Evolutionary conservation across 2,797 vertebrate species (phyloP), one percentile per base, ranked within the genome.

Genomic region (Gymnoscopelus microlampas): DNA sequence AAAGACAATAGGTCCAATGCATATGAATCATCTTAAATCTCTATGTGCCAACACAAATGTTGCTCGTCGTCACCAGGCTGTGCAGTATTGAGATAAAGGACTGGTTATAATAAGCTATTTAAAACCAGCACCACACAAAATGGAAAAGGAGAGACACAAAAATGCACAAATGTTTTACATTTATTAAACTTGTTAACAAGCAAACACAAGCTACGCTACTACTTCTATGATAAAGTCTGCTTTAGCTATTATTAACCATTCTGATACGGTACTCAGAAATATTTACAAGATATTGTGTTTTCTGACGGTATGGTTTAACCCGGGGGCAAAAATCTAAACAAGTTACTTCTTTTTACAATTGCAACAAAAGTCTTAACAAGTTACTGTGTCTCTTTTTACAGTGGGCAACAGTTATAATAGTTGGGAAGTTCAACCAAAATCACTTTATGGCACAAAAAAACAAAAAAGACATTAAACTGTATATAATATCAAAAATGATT

Each of bases 171-270:
- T 19, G 57, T 77, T 53, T 59, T 70, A 73, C 70, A 35, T 92
- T 91, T 90, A 88, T 86, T 86, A 56, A 56, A 82, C 79, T 88
- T 63, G 74, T 78, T 14, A 62, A 85, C 78, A 74, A 84, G 56
- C 44, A 73, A 81, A 75, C 76, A 51, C 50, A 77, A 72, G 53
- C 71, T 87, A 89, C 76, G 79, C 73, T 70, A 83, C 81, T 67
- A 80, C 53, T 14, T 72, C 0, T 66, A 59, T 76, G 69, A 77
- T 81, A 60, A 66, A 80, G 63, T 58, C 35, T 10, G 60, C 78
- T 44, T 26, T 5, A 8, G 47, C 51, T 50, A 70, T 68, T 39
- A 74, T 68, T 39, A 74, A 71, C 60, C 35, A 6, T 51, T 14
- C 1, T 51, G 50, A 79, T 44, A 61, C 81, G 85, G 73, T 76